These are phyloP conservation scores for Festucalex cinctus DNA, from an alignment of 2,113 vertebrate genomes.

Conservation along the genomic window DNA sequence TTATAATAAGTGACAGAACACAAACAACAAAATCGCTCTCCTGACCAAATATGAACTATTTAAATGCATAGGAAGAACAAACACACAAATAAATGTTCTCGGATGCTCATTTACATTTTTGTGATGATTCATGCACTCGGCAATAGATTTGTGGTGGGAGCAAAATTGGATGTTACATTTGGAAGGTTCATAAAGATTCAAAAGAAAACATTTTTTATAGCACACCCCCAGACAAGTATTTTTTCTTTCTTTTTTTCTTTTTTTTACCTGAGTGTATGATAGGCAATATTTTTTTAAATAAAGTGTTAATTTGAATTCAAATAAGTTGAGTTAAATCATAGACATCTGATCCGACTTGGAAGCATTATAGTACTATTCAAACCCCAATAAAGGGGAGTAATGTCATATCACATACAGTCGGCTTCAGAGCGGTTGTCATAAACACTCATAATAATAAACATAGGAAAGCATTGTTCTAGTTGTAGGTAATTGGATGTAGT, in stretches of 20 bases:
- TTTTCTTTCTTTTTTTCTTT: too few species aligned
- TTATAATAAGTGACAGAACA: conserved; percentile 28
- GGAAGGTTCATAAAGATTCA: background rate
- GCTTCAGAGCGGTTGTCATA: background rate
- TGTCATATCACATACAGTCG: too few species aligned
- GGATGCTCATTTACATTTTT: conserved; percentile 16
- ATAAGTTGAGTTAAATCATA: background rate
- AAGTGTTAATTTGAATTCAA: background rate
- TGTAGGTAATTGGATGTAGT: background rate
- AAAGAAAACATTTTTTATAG: background rate
- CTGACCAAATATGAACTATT: conserved; percentile 58
- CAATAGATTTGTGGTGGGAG: background rate
- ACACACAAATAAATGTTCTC: conserved; percentile 24
- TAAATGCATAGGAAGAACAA: conserved; percentile 67
- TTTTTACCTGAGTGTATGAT: background rate
- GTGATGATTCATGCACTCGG: conserved; percentile 7
- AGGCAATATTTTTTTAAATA: background rate
- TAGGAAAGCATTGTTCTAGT: too few species aligned
- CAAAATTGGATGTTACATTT: background rate
- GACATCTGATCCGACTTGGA: background rate
- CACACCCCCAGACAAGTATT: background rate
- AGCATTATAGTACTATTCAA: background rate
- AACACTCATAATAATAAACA: background rate
- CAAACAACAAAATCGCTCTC: conserved; percentile 22
- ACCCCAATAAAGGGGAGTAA: background rate